phyloP scores from a whole-genome alignment of 2,113 vertebrate genomes.

The human (Homo sapiens) region GRCh38 chr13:39350001-39350500 shows the following conservation, averaged over 20 bases:
- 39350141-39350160: background rate
- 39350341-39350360: background rate
- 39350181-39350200: background rate
- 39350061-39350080: background rate
- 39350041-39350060: background rate
- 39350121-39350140: background rate
- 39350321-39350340: background rate
- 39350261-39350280: background rate
- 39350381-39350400: background rate
- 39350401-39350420: background rate
- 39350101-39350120: background rate
- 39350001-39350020: background rate
- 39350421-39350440: background rate
- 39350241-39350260: background rate
- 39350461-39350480: background rate
- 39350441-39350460: background rate
- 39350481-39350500: conserved; percentile 26
- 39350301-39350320: background rate
- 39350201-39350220: background rate
- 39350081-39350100: background rate
- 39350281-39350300: background rate
- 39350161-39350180: background rate
- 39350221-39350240: background rate
- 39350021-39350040: background rate
- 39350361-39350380: background rate